Percentiles rank a stretch among this genome's conserved stretches.
phyloP scores from a whole-genome alignment of 1,140 invertebrate genomes.

The Sipha flava region DNA sequence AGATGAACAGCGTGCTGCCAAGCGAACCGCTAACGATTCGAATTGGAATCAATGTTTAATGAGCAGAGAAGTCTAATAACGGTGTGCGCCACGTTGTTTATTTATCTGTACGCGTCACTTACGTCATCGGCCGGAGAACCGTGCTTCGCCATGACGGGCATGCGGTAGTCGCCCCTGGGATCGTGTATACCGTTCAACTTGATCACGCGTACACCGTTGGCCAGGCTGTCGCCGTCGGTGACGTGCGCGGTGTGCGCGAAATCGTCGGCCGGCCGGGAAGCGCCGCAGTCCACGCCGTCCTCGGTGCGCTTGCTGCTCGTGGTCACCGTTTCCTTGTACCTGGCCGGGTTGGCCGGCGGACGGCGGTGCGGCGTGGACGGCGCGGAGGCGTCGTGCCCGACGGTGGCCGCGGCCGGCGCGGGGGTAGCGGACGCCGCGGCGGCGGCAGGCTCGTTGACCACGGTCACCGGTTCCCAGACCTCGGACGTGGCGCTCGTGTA shows the following conservation, averaged over 20 bases:
- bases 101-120: neutral
- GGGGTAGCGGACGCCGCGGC: neutral
- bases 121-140: neutral
- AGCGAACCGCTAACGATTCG: too few species aligned
- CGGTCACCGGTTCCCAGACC: constrained; percentile 53
- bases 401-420: constrained; percentile 51
- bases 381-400: constrained; percentile 37
- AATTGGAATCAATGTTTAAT: too few species aligned
- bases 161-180: neutral
- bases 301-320: constrained; percentile 22
- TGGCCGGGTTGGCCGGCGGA: neutral
- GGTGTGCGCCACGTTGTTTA: too few species aligned
- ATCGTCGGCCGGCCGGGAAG: neutral
- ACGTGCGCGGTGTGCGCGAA: constrained; percentile 2
- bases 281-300: neutral
- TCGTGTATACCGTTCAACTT: constrained; percentile 28
- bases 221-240: constrained; percentile 1
- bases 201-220: constrained; percentile 17
- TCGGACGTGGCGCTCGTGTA: constrained; percentile 60
- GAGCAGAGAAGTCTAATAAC: too few species aligned
- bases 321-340: constrained; percentile 24
- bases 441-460: neutral
- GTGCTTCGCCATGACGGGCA: neutral
- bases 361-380: neutral
- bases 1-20: too few species aligned